Evolutionary conservation across 2,113 vertebrate genomes (phyloP).

Genomic region (Brienomyrus longianalis): DNA sequence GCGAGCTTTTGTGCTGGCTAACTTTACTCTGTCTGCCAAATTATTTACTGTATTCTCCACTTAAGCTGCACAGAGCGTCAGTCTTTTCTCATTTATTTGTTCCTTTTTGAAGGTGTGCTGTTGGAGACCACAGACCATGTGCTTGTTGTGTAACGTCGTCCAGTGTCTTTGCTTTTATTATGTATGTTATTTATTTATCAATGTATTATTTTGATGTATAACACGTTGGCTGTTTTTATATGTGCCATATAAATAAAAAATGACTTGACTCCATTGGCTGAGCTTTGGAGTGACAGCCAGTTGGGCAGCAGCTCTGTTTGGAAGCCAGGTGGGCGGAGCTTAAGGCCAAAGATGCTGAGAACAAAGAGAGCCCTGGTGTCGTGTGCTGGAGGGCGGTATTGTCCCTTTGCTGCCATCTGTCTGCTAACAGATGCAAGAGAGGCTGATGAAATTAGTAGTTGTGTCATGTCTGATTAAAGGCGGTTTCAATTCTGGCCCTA

Average conservation of each 20-base stretch:
- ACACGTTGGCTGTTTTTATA: not conserved
- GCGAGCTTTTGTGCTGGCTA: not conserved
- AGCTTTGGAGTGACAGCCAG: not conserved
- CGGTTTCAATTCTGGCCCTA: too few species aligned
- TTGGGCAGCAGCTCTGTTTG: not conserved
- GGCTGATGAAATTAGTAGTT: too few species aligned
- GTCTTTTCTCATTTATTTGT: not conserved
- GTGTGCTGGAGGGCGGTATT: not conserved
- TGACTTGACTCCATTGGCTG: not conserved
- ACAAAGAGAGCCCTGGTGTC: conserved; percentile 2
- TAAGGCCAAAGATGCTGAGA: not conserved
- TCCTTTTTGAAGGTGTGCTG: not conserved
- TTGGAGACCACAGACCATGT: not conserved
- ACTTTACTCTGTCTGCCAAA: not conserved
- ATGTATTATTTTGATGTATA: not conserved
- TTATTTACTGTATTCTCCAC: not conserved
- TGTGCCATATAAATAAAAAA: not conserved
- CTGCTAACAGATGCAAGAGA: not conserved
- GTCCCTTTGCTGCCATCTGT: conserved; percentile 11
- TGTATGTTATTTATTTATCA: not conserved
- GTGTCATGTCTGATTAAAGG: too few species aligned
- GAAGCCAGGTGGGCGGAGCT: not conserved
- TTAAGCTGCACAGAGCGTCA: not conserved
- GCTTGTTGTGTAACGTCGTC: not conserved
- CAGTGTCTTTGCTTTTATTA: not conserved